phyloP scores from a whole-genome alignment of 2,113 vertebrate genomes.

The Origma solitaria region DNA sequence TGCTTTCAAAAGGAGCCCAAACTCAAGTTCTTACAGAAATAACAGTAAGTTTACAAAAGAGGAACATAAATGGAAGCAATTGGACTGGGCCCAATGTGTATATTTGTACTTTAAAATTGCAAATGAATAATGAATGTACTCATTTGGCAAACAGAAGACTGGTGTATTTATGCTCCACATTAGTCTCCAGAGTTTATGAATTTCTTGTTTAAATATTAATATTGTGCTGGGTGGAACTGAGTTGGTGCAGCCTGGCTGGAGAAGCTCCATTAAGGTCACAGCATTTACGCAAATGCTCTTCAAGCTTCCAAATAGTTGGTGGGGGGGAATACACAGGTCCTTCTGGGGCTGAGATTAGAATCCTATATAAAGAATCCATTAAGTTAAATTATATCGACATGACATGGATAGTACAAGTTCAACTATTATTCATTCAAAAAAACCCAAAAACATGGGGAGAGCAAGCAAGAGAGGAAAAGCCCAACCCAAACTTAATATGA shows the following conservation, averaged over 20 bases:
- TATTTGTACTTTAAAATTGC: neutral
- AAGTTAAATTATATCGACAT: neutral
- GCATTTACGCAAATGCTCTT: neutral
- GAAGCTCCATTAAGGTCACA: neutral
- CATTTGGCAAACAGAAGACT: neutral
- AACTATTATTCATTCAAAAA: neutral
- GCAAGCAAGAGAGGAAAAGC: rapidly evolving
- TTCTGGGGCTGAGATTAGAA: neutral
- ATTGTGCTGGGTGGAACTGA: neutral
- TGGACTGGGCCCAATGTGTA: neutral
- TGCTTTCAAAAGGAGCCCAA: neutral
- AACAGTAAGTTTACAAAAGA: neutral
- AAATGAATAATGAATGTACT: neutral
- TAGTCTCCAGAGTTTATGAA: neutral
- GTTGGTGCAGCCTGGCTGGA: neutral
- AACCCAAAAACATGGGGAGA: rapidly evolving
- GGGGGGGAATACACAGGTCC: neutral
- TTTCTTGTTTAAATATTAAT: neutral
- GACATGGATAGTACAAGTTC: neutral
- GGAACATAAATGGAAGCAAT: neutral
- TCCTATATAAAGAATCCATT: neutral
- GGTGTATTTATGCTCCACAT: neutral
- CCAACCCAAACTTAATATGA: neutral
- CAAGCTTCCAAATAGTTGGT: neutral
- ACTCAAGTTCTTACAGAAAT: neutral